phyloP scores from a whole-genome alignment of 2,797 vertebrate species.

The Toxotes lorentzi region DNA sequence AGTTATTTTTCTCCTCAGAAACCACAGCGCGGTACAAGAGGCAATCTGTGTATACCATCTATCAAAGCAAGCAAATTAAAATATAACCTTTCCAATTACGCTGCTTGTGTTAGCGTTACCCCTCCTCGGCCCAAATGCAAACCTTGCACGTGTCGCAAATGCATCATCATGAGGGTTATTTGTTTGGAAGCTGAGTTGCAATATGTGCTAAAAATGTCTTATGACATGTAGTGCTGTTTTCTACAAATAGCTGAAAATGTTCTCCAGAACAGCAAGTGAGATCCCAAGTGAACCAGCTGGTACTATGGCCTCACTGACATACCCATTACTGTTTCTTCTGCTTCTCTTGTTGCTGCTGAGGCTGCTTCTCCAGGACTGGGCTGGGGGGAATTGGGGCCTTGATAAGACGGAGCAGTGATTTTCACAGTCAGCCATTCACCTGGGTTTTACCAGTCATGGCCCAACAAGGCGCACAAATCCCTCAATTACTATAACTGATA shows the following conservation, averaged over 20 bases:
- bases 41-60: slow-evolving; percentile 34
- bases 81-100: slow-evolving; percentile 66
- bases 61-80: slow-evolving; percentile 71
- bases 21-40: slow-evolving; percentile 33
- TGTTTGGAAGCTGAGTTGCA: slow-evolving; percentile 35
- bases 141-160: slow-evolving; percentile 47
- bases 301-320: slow-evolving; percentile 57
- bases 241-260: slow-evolving; percentile 54
- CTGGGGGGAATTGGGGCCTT: slow-evolving; percentile 36
- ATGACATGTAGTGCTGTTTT: slow-evolving; percentile 45
- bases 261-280: slow-evolving; percentile 36
- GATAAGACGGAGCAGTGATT: slow-evolving; percentile 35
- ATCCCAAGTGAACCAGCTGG: slow-evolving; percentile 56
- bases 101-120: slow-evolving; percentile 49
- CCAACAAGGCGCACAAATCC: slow-evolving; percentile 11
- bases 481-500: slow-evolving; percentile 22
- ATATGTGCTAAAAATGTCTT: slow-evolving; percentile 35
- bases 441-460: slow-evolving; percentile 34
- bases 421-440: slow-evolving; percentile 27
- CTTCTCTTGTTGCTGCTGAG: slow-evolving; percentile 36
- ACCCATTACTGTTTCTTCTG: slow-evolving; percentile 54
- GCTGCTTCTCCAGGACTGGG: slow-evolving; percentile 19
- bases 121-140: slow-evolving; percentile 35
- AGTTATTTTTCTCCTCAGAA: slow-evolving; percentile 60
- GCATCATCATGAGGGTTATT: slow-evolving; percentile 58